Percentiles rank a stretch among this genome's conserved stretches.
These are phyloP conservation scores for Papio anubis DNA, from an alignment of 2,113 vertebrate genomes.

Conservation along the genomic window DNA sequence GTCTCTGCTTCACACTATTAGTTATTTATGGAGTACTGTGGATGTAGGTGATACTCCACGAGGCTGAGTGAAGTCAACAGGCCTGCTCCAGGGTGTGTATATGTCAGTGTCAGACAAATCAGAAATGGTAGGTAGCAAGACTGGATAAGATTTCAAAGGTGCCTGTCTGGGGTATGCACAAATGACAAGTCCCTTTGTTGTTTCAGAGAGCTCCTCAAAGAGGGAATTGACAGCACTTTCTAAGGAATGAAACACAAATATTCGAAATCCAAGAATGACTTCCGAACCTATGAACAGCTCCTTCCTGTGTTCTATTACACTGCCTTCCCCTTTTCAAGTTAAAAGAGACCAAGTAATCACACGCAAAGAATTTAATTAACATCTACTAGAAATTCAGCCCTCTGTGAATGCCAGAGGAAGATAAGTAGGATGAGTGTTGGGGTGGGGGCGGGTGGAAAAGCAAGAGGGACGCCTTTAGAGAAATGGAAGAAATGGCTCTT, in stretches of 20 bases:
- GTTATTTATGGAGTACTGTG: neutral
- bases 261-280: neutral
- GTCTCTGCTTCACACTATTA: neutral
- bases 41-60: rapidly evolving
- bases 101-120: neutral
- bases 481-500: neutral
- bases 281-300: neutral
- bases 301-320: neutral
- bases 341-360: neutral
- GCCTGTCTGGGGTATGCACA: neutral
- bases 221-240: neutral
- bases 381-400: neutral
- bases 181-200: neutral
- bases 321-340: neutral
- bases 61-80: too few relatives aligned
- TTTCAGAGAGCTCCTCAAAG: neutral
- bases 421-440: too few relatives aligned
- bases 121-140: neutral
- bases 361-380: neutral
- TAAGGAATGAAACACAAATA: neutral
- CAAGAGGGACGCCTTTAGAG: neutral
- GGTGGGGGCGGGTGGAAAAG: rapidly evolving
- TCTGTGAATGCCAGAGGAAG: neutral
- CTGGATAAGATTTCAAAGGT: neutral
- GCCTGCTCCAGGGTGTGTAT: neutral